Evolutionary conservation across 2,113 vertebrate genomes (phyloP), one percentile per base, ranked within the genome.

Genomic region (Gadus macrocephalus): DNA sequence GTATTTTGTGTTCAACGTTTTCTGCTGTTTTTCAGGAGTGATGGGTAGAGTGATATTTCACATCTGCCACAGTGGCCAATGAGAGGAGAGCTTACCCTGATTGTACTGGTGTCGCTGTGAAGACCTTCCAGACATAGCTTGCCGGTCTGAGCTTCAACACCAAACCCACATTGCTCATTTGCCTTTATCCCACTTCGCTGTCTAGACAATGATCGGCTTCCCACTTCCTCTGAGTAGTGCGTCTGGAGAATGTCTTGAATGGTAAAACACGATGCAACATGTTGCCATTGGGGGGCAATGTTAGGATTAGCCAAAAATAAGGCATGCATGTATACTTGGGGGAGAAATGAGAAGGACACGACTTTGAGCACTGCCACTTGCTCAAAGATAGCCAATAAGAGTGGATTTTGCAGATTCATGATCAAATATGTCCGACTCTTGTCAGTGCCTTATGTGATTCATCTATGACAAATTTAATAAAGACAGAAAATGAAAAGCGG

Each of bases 361-460:
- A 49, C 11, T 49, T 49, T 49, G 42, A 9, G 42, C 42, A 49
- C 42, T 12, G 42, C 42, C 2, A 2, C 42, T 49, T 12, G 8
- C 42, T 49, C 42, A 6, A 42, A 42, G 38, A 2, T 42, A 42
- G 31, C 73, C 73, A 78, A 80, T 76, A 62, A 74, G 64, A 66
- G 69, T 72, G 80, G 75, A 82, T 78, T 80, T 85, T 75, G 42
- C 14, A 42, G 62, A 83, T 61, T 55, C 79, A 67, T 53, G 80
- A 85, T 85, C 80, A 79, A 84, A 82, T 84, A 55, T 76, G 64
- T 79, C 65, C 20, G 53, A 78, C 79, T 68, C 80, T 76, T 62
- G 72, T 75, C 74, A 76, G 88, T 89, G 86, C 87, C 86, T 88
- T 88, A 86, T 60, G 76, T 67, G 71, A 82, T 73, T 70, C 85